Percentiles rank a stretch among this genome's conserved stretches.
Evolutionary conservation across 2,797 vertebrate species (phyloP).

Genomic region (Sebastiscus albofasciatus): DNA sequence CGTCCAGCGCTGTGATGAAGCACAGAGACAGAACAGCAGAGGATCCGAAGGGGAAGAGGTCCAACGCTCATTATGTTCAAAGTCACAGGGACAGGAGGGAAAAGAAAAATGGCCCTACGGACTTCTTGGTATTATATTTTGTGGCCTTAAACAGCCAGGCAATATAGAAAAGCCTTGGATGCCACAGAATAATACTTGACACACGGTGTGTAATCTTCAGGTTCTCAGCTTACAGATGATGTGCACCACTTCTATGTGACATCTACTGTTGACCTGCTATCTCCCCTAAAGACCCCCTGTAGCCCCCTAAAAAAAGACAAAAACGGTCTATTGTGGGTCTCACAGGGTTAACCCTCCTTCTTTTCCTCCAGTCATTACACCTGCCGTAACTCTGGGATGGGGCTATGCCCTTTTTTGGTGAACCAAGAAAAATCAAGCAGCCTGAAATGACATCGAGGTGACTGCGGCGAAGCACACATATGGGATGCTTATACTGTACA

Average conservation of each 20-base stretch:
- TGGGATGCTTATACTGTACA: constrained; percentile 19
- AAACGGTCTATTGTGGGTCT: no score
- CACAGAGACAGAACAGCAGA: constrained; percentile 27
- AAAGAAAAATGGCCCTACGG: constrained; percentile 35
- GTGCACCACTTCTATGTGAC: no score
- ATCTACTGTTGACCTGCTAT: no score
- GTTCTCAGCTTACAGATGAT: no score
- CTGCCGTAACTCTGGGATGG: constrained; percentile 18
- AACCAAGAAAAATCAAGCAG: constrained; percentile 27
- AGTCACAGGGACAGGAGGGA: constrained; percentile 43
- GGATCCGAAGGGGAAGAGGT: constrained; percentile 40
- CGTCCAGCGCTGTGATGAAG: constrained; percentile 48
- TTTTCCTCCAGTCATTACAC: constrained; percentile 9
- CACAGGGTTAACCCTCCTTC: background rate
- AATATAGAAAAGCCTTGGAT: constrained; percentile 33
- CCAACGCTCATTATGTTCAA: constrained; percentile 52
- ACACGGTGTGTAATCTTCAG: no score
- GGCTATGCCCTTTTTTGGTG: constrained; percentile 1
- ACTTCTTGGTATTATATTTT: constrained; percentile 48
- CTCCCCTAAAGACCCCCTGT: no score
- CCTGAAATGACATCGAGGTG: constrained; percentile 27
- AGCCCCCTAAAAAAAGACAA: no score
- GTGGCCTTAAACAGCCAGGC: constrained; percentile 36
- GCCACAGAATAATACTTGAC: constrained; percentile 22
- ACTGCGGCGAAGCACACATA: constrained; percentile 10